Percentiles rank a stretch among this genome's conserved stretches.
phyloP scores from a whole-genome alignment of 2,888 invertebrate genomes.

The Meta bourneti region DNA sequence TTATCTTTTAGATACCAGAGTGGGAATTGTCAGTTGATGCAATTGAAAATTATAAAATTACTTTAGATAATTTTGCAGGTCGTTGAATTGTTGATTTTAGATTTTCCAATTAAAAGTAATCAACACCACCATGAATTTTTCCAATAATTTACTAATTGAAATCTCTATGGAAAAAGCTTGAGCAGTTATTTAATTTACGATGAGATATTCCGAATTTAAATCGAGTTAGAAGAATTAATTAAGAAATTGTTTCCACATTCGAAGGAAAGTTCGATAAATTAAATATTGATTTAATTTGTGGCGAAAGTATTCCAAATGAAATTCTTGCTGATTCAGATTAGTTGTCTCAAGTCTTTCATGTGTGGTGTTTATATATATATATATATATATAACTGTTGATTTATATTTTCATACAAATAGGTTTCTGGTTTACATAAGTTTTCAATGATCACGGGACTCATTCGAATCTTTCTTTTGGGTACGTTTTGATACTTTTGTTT shows the following conservation, averaged over 20 bases:
- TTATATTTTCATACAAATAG: background rate
- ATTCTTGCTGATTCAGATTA: background rate
- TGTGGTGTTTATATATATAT: too few species aligned
- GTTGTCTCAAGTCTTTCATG: background rate
- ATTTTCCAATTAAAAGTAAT: background rate
- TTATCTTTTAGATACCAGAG: too few species aligned
- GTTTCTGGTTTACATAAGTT: background rate
- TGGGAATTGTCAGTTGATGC: background rate
- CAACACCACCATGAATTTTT: background rate
- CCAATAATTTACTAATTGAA: background rate
- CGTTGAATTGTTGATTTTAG: background rate
- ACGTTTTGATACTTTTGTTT: too few species aligned
- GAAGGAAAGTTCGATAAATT: background rate
- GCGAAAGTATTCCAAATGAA: background rate
- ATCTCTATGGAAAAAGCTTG: background rate
- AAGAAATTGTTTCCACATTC: background rate
- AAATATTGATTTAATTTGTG: background rate
- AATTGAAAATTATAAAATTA: background rate
- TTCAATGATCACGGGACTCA: background rate
- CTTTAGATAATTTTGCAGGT: background rate
- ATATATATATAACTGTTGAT: background rate
- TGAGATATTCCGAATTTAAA: background rate
- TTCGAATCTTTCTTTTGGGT: background rate
- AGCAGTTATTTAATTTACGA: background rate
- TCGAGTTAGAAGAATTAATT: background rate